A percentile compares a stretch with the other conserved stretches of the same genome.
phyloP scores from a whole-genome alignment of 2,797 vertebrate genomes.

The Rachycentron canadum region DNA sequence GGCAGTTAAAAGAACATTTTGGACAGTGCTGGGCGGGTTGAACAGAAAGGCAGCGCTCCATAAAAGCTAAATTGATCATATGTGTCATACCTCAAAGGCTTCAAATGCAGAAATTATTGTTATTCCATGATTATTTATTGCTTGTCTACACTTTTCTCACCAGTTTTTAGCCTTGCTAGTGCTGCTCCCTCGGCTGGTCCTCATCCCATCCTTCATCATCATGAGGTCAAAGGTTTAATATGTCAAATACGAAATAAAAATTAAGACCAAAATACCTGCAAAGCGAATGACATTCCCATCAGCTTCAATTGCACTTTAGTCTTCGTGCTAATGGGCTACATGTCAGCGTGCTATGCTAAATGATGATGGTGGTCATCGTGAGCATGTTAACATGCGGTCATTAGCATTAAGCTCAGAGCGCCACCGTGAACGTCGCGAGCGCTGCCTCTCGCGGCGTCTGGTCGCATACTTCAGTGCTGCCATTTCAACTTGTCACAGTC shows the following conservation, averaged over 20 bases:
- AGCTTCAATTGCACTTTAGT: not conserved
- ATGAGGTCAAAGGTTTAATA: too few species aligned
- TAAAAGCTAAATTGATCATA: constrained; percentile 50
- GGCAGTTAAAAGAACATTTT: constrained; percentile 62
- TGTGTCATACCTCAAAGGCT: constrained; percentile 17
- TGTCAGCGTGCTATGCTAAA: too few species aligned
- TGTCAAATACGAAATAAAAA: too few species aligned
- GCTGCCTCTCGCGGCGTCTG: too few species aligned
- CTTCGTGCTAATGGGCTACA: not conserved
- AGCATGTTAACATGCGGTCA: too few species aligned
- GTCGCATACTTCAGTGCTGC: too few species aligned
- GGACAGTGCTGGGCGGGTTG: constrained; percentile 22
- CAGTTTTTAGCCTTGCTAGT: not conserved
- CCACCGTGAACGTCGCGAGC: too few species aligned
- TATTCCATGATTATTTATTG: not conserved
- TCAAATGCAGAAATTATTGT: constrained; percentile 21
- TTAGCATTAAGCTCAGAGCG: too few species aligned
- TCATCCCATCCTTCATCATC: too few species aligned
- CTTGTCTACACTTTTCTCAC: not conserved
- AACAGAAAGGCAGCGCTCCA: constrained; percentile 16
- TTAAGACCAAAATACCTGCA: not conserved
- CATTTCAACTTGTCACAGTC: too few species aligned
- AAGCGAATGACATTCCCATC: not conserved
- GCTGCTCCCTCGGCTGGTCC: too few species aligned
- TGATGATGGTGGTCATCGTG: too few species aligned